Percentiles rank a stretch among this genome's conserved stretches.
Evolutionary conservation across 1,140 invertebrate genomes (phyloP).

Genomic region (Monomorium pharaonis): DNA sequence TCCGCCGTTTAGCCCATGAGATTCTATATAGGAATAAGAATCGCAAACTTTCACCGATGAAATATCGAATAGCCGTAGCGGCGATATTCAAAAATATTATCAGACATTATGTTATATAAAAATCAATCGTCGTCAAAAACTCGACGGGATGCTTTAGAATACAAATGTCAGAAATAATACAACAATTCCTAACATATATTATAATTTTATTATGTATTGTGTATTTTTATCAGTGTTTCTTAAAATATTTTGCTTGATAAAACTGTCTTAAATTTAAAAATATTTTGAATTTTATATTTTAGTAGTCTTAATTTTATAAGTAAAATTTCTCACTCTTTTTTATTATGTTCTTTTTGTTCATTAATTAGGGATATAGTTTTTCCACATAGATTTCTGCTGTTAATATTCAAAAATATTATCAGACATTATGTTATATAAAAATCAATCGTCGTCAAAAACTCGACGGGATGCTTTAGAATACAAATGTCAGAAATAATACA

Average conservation of each 20-base stretch:
- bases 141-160: not conserved
- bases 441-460: not conserved
- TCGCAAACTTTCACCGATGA: not conserved
- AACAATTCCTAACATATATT: not conserved
- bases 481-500: not conserved
- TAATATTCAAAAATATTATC: slow-evolving; percentile 10
- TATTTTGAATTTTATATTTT: too few species aligned
- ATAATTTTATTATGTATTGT: not conserved
- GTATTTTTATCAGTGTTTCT: not conserved
- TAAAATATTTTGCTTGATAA: not conserved
- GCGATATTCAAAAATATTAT: not conserved
- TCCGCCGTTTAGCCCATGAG: slow-evolving; percentile 3
- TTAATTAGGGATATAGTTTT: not conserved
- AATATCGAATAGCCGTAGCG: not conserved
- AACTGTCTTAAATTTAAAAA: not conserved
- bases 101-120: not conserved
- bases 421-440: not conserved
- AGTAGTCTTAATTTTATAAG: too few species aligned
- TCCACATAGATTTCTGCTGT: not conserved
- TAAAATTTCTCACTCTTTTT: too few species aligned
- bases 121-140: not conserved
- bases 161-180: not conserved
- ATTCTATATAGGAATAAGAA: slow-evolving; percentile 41
- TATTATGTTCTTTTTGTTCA: too few species aligned
- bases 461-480: not conserved